Evolutionary conservation across 2,113 vertebrate species (phyloP).

Genomic region (Crotalus horridus): DNA sequence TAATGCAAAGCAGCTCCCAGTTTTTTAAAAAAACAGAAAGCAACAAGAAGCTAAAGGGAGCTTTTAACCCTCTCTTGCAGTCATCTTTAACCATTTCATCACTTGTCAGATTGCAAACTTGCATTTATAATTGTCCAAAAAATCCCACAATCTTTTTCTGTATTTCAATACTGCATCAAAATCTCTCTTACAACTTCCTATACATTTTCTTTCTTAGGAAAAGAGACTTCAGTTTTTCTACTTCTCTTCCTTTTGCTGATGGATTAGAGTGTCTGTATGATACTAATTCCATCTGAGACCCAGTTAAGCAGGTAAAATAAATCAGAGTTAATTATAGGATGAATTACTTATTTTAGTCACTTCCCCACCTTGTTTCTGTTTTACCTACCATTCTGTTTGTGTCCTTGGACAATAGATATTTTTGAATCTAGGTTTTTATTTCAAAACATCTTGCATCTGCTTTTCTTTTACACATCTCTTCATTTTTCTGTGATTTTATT

Average conservation of each 20-base stretch:
- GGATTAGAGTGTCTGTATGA: background rate
- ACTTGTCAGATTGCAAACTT: background rate
- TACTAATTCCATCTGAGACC: background rate
- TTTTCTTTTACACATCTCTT: background rate
- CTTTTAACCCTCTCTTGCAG: background rate
- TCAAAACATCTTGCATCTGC: background rate
- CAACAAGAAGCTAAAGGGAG: background rate
- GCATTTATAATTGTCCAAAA: background rate
- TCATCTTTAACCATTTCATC: background rate
- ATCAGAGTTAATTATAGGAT: background rate
- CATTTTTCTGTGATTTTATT: background rate
- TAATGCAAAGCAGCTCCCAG: background rate
- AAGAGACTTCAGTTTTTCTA: background rate
- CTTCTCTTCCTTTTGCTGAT: background rate
- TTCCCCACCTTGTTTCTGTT: background rate
- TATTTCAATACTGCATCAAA: background rate
- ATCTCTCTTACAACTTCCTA: background rate
- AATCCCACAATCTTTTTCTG: background rate
- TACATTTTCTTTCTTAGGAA: background rate
- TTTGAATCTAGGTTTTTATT: background rate
- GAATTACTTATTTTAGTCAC: background rate
- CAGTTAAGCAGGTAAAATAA: background rate
- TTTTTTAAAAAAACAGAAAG: background rate
- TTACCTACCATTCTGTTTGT: constrained; percentile 2
- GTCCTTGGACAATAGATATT: background rate